These are phyloP conservation scores for Caretta caretta DNA, from an alignment of 2,113 vertebrate genomes.

Conservation along the genomic window DNA sequence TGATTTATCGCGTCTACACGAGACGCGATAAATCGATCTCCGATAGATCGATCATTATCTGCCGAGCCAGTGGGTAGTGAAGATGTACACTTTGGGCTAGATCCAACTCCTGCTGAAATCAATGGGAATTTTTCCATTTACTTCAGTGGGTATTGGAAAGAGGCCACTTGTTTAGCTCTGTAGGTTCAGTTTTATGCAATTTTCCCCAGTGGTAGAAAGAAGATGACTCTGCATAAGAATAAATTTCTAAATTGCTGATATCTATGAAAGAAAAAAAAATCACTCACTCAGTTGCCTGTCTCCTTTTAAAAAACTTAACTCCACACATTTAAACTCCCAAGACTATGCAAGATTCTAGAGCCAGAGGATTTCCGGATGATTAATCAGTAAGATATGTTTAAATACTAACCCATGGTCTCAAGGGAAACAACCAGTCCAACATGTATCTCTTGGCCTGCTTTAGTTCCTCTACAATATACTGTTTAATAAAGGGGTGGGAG, in stretches of 20 bases:
- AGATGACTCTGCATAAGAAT: neutral
- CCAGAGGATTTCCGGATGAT: neutral
- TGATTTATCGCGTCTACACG: too few relatives aligned
- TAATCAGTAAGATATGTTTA: neutral
- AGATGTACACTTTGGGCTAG: neutral
- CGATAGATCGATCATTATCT: too few relatives aligned
- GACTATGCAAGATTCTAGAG: conserved; percentile 19
- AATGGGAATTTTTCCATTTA: neutral
- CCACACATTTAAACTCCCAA: neutral
- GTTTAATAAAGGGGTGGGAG: neutral
- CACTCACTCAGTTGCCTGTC: neutral
- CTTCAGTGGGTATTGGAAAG: neutral
- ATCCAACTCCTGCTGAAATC: neutral
- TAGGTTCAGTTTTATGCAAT: neutral
- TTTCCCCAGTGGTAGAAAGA: neutral
- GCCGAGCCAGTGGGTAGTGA: too few relatives aligned
- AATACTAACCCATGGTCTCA: neutral
- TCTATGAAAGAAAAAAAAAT: neutral
- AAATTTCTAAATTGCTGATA: conserved; percentile 11
- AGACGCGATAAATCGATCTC: too few relatives aligned
- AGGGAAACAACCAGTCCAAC: conserved; percentile 2
- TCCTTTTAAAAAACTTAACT: neutral
- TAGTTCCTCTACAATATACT: neutral
- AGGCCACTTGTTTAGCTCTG: neutral
- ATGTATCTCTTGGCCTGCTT: neutral